Evolutionary conservation across 1,140 invertebrate species (phyloP), one percentile per base, ranked within the genome.

Genomic region (Myzus persicae): DNA sequence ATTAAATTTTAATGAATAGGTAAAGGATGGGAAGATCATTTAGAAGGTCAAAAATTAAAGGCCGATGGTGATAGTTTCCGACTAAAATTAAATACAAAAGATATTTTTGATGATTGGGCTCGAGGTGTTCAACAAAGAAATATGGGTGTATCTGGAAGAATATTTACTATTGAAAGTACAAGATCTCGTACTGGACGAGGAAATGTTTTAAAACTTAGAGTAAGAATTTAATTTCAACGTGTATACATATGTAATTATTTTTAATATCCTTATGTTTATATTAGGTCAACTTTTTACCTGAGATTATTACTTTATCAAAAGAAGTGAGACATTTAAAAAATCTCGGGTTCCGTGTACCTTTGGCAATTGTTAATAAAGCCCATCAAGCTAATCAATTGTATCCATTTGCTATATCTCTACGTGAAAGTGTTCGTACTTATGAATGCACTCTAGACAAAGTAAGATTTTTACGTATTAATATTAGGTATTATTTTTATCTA

Each of bases 21-120:
- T 26, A 99, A 99, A 96, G 99, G 98, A 54, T 99, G 99, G 99
- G 99, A 99, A 95, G 99, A 98, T 94, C 99, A 99, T 95, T 99
- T 99, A 46, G 99, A 99, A 95, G 99, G 99, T 89, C 98, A 99
- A 95, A 99, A 99, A 95, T 95, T 99, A 82, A 99, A 99, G 96
- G 98, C 97, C 20, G 99, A 99, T 95, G 99, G 99, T 24, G 99
- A 99, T 94, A 99, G 98, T 95, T 99, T 99, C 95, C 97, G 98
- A 46, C 95, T 98, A 67, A 99, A 99, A 95, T 95, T 99, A 6
- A 99, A 99, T 94, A 99, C 99, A 11, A 97, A 98, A 95, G 98
- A 99, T 94, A 98, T 99, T 85, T 99, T 99, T 95, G 99, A 99
- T 94, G 99, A 99, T 94, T 99, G 99, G 99, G 97, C 98, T 18